Percentiles rank a stretch among this genome's conserved stretches.
phyloP scores from a whole-genome alignment of 2,113 vertebrate genomes.

The Sinocyclocheilus anophthalmus region DNA sequence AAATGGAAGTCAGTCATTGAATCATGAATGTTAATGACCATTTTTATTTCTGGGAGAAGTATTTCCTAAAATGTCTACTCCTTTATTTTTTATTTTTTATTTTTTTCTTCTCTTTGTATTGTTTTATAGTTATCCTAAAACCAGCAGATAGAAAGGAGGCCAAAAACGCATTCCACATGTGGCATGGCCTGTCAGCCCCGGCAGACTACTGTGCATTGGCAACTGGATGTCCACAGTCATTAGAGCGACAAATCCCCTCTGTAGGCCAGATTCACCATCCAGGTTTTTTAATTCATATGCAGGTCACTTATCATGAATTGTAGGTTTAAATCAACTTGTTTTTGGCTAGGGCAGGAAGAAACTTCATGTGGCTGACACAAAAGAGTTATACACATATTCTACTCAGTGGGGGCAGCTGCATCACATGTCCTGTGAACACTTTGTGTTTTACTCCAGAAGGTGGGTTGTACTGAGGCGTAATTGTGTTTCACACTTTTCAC shows the following conservation, averaged over 20 bases:
- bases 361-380: slow-evolving; percentile 85
- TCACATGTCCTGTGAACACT: slow-evolving; percentile 81
- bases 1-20: background rate
- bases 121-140: slow-evolving; percentile 85
- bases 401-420: slow-evolving; percentile 93
- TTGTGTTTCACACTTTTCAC: background rate
- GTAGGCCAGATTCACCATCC: slow-evolving; percentile 63
- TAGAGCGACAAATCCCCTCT: too few species aligned
- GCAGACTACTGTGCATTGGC: slow-evolving; percentile 93
- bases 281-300: background rate
- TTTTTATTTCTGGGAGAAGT: background rate
- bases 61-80: background rate
- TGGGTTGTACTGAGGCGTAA: slow-evolving; percentile 58
- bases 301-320: background rate
- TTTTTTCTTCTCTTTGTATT: slow-evolving; percentile 58
- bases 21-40: background rate
- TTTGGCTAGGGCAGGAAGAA: slow-evolving; percentile 84
- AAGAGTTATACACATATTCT: slow-evolving; percentile 87
- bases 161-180: slow-evolving; percentile 82
- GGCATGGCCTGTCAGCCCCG: slow-evolving; percentile 87
- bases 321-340: slow-evolving; percentile 4
- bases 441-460: slow-evolving; percentile 88
- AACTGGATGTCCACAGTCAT: too few species aligned
- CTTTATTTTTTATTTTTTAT: background rate
- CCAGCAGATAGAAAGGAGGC: slow-evolving; percentile 75